Conservation (phyloP, 2,797 vertebrate genomes). For the Neopelma chrysocephalum region DNA sequence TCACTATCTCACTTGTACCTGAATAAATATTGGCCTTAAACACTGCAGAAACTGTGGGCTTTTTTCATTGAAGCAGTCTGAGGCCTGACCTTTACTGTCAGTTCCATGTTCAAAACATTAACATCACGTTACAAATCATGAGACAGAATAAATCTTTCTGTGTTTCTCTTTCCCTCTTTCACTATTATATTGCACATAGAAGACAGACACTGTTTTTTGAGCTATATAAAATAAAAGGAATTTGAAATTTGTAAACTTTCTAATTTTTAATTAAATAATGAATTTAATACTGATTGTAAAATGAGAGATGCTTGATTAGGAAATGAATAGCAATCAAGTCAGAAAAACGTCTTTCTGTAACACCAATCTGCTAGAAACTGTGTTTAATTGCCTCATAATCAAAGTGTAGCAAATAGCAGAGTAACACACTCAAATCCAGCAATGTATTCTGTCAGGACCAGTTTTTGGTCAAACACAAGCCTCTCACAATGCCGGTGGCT, state of each 20-base stretch:
- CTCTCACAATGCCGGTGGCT: slow-evolving; percentile 75
- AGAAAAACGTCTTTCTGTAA: neutral
- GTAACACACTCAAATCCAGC: slow-evolving; percentile 84
- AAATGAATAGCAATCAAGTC: neutral
- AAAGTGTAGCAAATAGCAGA: slow-evolving; percentile 60
- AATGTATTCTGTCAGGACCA: slow-evolving; percentile 85
- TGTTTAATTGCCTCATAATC: neutral
- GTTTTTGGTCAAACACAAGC: slow-evolving; percentile 85
- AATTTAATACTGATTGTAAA: neutral
- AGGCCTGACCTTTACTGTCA: slow-evolving; percentile 75
- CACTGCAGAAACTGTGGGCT: slow-evolving; percentile 68
- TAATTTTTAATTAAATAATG: neutral
- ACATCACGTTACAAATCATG: slow-evolving; percentile 73
- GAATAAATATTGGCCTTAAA: slow-evolving; percentile 80
- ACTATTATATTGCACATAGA: slow-evolving; percentile 21
- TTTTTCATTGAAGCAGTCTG: slow-evolving; percentile 82
- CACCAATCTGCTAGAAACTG: neutral
- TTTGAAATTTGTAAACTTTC: neutral
- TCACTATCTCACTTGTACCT: slow-evolving; percentile 83
- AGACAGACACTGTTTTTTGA: slow-evolving; percentile 52
- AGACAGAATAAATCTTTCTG: slow-evolving; percentile 40
- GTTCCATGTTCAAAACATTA: slow-evolving; percentile 80
- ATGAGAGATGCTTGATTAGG: neutral
- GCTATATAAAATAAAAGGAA: slow-evolving; percentile 36
- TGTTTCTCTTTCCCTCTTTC: slow-evolving; percentile 48